Percentiles rank a stretch among this genome's conserved stretches.
Evolutionary conservation across 2,113 vertebrate species (phyloP).

Genomic region (Asarcornis scutulata): DNA sequence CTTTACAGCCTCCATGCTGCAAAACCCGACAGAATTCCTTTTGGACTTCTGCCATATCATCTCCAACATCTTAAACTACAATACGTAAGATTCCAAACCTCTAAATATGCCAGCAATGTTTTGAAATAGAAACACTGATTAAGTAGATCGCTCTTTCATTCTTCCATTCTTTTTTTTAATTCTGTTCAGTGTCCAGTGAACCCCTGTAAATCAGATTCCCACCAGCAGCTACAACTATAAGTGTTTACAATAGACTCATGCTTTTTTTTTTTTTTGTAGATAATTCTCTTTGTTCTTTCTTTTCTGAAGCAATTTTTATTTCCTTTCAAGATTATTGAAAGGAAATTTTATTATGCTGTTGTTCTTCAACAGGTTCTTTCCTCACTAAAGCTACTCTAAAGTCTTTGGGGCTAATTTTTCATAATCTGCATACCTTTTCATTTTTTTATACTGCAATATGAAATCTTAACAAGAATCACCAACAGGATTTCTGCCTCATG

Average conservation of each 20-base stretch:
- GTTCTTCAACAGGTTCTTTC: not conserved
- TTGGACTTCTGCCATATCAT: not conserved
- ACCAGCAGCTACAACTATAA: not conserved
- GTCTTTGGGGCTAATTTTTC: not conserved
- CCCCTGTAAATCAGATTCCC: not conserved
- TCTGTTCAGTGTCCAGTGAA: not conserved
- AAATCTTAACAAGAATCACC: not conserved
- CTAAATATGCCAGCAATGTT: not conserved
- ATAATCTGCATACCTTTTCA: not conserved
- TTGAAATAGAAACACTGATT: not conserved
- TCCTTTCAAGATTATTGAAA: not conserved
- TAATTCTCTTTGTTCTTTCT: not conserved
- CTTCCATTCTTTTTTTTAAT: not conserved
- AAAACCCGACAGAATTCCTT: not conserved
- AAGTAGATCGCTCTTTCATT: not conserved
- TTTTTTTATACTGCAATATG: not conserved
- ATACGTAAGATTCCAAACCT: not conserved
- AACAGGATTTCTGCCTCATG: not conserved
- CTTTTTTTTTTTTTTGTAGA: not conserved
- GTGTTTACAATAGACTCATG: not conserved
- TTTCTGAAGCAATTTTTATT: not conserved
- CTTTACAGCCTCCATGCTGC: not conserved
- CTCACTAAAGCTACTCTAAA: not conserved
- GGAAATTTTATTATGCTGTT: not conserved
- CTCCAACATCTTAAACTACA: not conserved